phyloP scores from a whole-genome alignment of 2,113 vertebrate genomes.

The Artemisiospiza belli region DNA sequence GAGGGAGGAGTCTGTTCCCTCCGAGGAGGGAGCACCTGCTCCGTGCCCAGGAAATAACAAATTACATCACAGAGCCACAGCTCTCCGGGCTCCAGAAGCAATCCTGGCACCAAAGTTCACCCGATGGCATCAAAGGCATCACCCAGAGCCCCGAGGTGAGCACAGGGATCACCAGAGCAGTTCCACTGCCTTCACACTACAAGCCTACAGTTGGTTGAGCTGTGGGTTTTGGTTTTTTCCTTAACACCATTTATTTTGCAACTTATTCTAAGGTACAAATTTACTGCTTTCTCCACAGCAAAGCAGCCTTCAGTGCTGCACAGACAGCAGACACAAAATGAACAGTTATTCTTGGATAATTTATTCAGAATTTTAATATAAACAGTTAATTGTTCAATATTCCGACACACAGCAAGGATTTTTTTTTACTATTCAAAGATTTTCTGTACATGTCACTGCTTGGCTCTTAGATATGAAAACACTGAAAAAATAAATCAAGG shows the following conservation, averaged over 20 bases:
- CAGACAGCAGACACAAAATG: not conserved
- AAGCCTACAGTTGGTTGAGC: not conserved
- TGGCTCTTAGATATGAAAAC: conserved; percentile 87
- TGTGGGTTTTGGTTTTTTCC: not conserved
- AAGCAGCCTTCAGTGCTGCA: not conserved
- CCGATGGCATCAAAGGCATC: not conserved
- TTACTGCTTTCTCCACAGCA: not conserved
- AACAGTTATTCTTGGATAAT: conserved; percentile 79
- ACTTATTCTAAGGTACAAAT: not conserved
- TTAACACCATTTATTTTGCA: not conserved
- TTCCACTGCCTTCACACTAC: not conserved
- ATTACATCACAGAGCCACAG: not conserved
- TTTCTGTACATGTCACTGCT: conserved; percentile 89
- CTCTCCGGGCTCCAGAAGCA: not conserved
- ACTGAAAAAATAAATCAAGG: conserved; percentile 85
- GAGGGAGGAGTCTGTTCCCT: not conserved
- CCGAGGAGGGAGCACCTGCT: not conserved
- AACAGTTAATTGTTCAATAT: conserved; percentile 96
- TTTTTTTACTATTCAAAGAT: conserved; percentile 80
- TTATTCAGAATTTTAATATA: conserved; percentile 98
- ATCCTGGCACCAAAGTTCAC: not conserved
- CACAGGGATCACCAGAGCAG: not conserved
- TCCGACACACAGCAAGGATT: conserved; percentile 90
- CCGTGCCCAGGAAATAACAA: accelerated
- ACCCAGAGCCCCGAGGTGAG: not conserved